Evolutionary conservation across 1,140 invertebrate species (phyloP), one percentile per base, ranked within the genome.

Genomic region (Drosophila kurseongensis): DNA sequence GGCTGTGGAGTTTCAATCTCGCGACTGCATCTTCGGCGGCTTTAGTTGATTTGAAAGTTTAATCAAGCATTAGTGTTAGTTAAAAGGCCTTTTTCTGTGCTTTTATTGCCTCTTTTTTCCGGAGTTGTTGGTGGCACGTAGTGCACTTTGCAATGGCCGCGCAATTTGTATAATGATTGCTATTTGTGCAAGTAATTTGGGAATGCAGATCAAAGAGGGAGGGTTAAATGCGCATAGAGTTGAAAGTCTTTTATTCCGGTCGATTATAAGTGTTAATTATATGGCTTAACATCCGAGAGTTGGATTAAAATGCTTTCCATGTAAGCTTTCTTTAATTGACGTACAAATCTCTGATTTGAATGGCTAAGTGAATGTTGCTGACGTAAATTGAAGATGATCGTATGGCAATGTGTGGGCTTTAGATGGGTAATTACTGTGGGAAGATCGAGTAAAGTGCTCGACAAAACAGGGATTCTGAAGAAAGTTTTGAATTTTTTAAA

Each of bases 31-130:
- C 41, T 44, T 42, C 14, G 69, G 38, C 72, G 73, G 61, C 73
- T 42, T 75, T 59, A 60, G 65, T 78, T 76, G 80, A 76, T 79
- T 84, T 84, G 80, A 83, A 83, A 84, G 80, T 84, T 72, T 74
- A 78, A 78, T 79, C 68, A 52, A 55, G 61, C 32, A 61, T 78
- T 84, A 67, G 78, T 66, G 73, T 80, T 77, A 56, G 66, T 61
- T 66, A 73, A 73, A 60, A 73, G 66, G 42, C 51, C 60, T 50
- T 67, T 71, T 77, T 59, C 48, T 27, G 27, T 27, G 75, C 29
- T 71, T 71, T 63, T 78, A 56, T 78, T 78, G 67, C 48, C 41
- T 50, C 52, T 47, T 40, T 23, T 51, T n/a, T 32, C n/a, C 1
- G n/a, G 6, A 51, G 14, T 27, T 42, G 52, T 56, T 62, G 44